phyloP scores from a whole-genome alignment of 2,797 vertebrate genomes.

The Fistularia tabacaria region DNA sequence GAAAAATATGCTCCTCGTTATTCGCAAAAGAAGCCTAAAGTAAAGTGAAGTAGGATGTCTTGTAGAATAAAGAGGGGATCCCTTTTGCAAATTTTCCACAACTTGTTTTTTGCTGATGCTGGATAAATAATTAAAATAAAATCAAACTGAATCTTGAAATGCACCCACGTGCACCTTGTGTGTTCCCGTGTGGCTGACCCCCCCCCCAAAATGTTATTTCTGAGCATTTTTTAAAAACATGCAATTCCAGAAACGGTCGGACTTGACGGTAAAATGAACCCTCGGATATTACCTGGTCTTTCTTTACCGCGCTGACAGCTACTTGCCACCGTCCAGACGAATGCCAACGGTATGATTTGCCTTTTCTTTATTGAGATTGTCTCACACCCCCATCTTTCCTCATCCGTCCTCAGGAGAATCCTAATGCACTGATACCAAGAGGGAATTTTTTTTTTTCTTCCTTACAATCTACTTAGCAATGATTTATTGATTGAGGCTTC shows the following conservation, averaged over 20 bases:
- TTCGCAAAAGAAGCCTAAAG: too few relatives aligned
- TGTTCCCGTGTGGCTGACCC: too few relatives aligned
- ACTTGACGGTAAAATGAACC: constrained; percentile 11
- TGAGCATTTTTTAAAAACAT: too few relatives aligned
- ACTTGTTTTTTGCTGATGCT: too few relatives aligned
- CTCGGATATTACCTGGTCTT: constrained; percentile 23
- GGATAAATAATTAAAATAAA: too few relatives aligned
- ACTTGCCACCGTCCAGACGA: constrained; percentile 78
- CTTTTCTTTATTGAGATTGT: constrained; percentile 92
- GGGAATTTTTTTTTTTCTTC: constrained; percentile 83
- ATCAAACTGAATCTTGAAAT: too few relatives aligned
- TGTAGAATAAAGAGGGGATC: too few relatives aligned
- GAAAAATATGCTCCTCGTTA: too few relatives aligned
- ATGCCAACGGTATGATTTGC: constrained; percentile 81
- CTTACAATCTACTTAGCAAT: constrained; percentile 99
- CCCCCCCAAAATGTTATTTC: too few relatives aligned
- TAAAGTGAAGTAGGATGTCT: too few relatives aligned
- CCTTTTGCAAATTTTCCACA: too few relatives aligned
- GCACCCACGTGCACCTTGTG: too few relatives aligned
- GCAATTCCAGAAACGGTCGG: constrained; percentile 18
- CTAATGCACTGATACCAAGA: constrained; percentile 93
- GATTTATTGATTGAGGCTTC: constrained; percentile 95
- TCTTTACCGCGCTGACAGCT: constrained; percentile 49
- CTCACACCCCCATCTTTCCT: constrained; percentile 66
- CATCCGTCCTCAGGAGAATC: constrained; percentile 79